Base-by-base conservation (phyloP, 2,888 invertebrate species). In the Megastigmus dorsalis region DNA sequence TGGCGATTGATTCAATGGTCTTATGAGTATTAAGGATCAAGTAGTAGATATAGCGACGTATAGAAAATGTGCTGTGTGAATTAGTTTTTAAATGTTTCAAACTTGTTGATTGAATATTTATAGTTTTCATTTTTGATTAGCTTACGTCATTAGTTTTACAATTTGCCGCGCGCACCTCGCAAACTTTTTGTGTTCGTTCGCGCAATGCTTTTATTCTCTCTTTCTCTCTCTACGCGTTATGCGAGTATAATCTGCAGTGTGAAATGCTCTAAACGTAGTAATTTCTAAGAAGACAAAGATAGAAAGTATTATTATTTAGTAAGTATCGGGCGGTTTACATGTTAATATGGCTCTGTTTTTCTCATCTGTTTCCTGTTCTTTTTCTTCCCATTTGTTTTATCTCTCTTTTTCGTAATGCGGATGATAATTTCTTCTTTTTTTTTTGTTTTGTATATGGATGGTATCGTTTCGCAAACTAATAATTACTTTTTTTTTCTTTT, bases 231-330 rank as follows among this genome's bases (percentile, higher is more conserved):
- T 67, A 26, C 50, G 55, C 45, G 38, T 65, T n/a, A n/a, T n/a
- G 36, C 30, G 62, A 50, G 7, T 72, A 60, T 7, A 59, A 38
- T n/a, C 38, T 63, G 55, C 15, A 30, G 55, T 41, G 52, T 59
- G 48, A 63, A 67, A 55, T 71, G 1, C n/a, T 71, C 67, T 75
- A 75, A 55, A 67, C 15, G 59, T 71, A 63, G 30, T 66, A 28
- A 63, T 50, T 36, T 54, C 63, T 75, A 62, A 62, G 18, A 26
- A 67, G 71, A 71, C 57, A 75, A 50, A 75, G 55, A 71, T 71
- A 75, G 55, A 71, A 71, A 71, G 66, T 67, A 62, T 69, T 50
- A 55, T 55, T 55, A 45, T 70, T 50, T 69, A 38, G 18, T 65
- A 33, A 73, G 28, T 68, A 74, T 18, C 68, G 68, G 74, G 67